Evolutionary conservation across 1,140 invertebrate species (phyloP).

Genomic region (Procambarus clarkii): DNA sequence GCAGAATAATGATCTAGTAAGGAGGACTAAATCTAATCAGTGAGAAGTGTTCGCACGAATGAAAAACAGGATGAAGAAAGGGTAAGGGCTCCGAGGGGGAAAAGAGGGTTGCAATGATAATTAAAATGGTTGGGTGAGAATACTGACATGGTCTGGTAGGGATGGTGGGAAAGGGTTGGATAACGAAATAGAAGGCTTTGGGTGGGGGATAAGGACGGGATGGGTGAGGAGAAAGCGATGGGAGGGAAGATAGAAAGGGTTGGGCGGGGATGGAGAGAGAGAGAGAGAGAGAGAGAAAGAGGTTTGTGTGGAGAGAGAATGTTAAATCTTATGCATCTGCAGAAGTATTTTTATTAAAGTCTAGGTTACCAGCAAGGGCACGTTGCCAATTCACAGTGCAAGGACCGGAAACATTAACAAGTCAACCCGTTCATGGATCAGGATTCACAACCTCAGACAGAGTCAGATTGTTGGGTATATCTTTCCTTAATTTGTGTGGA

Average conservation of each 20-base stretch:
- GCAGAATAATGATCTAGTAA: neutral
- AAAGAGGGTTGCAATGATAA: too few species aligned
- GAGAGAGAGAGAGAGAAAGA: neutral
- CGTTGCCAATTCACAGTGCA: too few species aligned
- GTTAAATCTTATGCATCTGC: too few species aligned
- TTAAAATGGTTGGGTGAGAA: neutral
- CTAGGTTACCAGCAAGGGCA: too few species aligned
- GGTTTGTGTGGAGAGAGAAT: conserved; percentile 15
- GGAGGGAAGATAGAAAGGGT: neutral
- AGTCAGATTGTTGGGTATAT: too few species aligned
- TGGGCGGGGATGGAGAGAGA: neutral
- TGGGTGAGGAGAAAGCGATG: too few species aligned
- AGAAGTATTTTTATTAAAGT: too few species aligned
- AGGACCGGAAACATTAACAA: too few species aligned
- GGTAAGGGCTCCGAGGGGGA: too few species aligned
- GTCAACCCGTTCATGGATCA: too few species aligned
- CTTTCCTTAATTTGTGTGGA: too few species aligned
- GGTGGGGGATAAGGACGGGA: neutral
- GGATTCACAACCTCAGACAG: too few species aligned
- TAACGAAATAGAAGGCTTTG: neutral
- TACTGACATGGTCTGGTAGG: neutral
- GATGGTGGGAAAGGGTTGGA: neutral
- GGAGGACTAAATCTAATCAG: neutral
- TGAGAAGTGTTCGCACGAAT: neutral
- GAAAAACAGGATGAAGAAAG: neutral